Percentiles rank a stretch among this genome's conserved stretches.
Conservation (phyloP, 2,797 vertebrate species). For the Pseudotriccus pelzelni region DNA sequence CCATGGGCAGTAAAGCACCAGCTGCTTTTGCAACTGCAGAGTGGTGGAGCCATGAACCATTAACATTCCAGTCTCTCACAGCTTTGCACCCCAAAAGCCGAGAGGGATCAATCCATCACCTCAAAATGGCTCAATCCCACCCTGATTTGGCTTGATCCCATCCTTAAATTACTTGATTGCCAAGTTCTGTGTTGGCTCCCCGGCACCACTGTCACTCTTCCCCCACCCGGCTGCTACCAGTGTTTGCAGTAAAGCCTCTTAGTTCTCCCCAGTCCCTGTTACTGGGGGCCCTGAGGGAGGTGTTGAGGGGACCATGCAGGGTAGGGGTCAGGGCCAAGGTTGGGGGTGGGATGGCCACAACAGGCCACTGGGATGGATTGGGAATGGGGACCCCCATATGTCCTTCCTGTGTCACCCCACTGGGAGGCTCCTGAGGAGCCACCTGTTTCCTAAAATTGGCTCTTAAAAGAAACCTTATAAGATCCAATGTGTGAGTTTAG, state of each 20-base stretch:
- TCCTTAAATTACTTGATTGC: background rate
- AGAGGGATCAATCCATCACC: background rate
- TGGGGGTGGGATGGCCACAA: background rate
- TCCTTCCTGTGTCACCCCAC: no score
- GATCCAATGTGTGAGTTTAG: no score
- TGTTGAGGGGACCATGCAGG: background rate
- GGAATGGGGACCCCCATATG: background rate
- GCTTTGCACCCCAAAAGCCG: background rate
- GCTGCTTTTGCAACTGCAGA: background rate
- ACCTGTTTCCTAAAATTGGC: no score
- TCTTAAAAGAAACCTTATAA: no score
- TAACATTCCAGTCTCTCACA: background rate
- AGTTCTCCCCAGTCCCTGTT: background rate
- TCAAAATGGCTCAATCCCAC: background rate
- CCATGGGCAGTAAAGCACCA: background rate
- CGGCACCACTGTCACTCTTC: background rate
- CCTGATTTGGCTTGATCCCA: background rate
- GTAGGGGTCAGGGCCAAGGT: background rate
- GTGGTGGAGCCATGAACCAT: background rate
- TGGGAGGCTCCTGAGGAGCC: no score
- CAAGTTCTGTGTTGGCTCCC: background rate
- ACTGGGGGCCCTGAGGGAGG: background rate
- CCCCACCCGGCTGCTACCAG: background rate
- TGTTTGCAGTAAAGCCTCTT: background rate
- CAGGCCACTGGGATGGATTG: background rate